phyloP scores from a whole-genome alignment of 2,797 vertebrate species.

The Parambassis ranga region DNA sequence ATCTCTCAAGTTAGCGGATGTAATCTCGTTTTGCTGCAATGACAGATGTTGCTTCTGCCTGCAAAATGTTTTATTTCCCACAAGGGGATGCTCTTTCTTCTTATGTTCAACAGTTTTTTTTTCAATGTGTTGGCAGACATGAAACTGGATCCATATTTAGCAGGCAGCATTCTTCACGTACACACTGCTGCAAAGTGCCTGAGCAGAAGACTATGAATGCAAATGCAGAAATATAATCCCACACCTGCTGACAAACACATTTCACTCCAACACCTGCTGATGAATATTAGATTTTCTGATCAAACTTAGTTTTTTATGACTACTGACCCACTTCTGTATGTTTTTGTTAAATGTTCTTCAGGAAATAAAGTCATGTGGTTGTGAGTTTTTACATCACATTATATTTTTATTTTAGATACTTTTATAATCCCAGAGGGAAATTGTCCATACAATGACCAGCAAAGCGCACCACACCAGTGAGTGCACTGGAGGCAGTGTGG shows the following conservation, averaged over 20 bases:
- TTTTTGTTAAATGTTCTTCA: too few relatives aligned
- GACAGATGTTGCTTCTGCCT: background rate
- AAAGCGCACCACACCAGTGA: too few relatives aligned
- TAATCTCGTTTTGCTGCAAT: background rate
- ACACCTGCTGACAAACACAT: rapidly evolving
- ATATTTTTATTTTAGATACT: too few relatives aligned
- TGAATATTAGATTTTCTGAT: too few relatives aligned
- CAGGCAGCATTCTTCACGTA: background rate
- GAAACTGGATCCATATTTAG: background rate
- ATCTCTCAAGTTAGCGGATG: background rate
- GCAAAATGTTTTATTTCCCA: background rate
- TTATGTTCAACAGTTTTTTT: background rate
- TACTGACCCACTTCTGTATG: too few relatives aligned
- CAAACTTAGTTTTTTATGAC: too few relatives aligned
- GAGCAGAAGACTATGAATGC: background rate
- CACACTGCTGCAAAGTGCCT: background rate
- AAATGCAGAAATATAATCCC: background rate
- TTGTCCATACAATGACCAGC: too few relatives aligned
- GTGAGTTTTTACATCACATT: too few relatives aligned
- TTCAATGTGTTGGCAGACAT: background rate
- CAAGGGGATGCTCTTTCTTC: background rate
- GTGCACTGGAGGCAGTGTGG: too few relatives aligned
- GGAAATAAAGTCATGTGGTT: too few relatives aligned
- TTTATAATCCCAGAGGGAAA: too few relatives aligned
- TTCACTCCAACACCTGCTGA: background rate